Conservation (phyloP, 2,888 invertebrate genomes). For the Argyresthia goedartella region DNA sequence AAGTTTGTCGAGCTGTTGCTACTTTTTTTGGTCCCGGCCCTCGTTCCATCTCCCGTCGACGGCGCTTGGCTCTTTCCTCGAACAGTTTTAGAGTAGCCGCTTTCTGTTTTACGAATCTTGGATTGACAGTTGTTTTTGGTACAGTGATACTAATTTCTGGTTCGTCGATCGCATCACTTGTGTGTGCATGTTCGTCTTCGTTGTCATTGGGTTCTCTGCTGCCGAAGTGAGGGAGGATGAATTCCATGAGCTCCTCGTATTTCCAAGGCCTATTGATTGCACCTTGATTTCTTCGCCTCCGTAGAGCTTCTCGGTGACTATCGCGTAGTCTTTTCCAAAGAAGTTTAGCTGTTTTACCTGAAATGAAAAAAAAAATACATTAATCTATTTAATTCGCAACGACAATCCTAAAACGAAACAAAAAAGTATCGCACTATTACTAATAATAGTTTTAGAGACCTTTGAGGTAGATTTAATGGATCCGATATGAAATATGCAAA, state of each 20-base stretch:
- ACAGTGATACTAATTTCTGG: not conserved
- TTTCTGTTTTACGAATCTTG: not conserved
- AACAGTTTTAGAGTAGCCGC: not conserved
- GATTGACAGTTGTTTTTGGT: not conserved
- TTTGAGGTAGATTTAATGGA: no score
- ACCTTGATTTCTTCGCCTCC: constrained; percentile 12
- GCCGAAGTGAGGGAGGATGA: constrained; percentile 8
- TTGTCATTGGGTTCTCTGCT: not conserved
- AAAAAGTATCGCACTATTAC: no score
- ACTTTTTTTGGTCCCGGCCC: not conserved
- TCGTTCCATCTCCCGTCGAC: not conserved
- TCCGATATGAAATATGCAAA: no score
- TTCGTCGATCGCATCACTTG: not conserved
- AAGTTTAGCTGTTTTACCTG: constrained; percentile 17
- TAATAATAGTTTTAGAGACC: no score
- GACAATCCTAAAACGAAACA: no score
- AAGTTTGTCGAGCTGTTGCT: not conserved
- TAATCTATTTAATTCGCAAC: no score
- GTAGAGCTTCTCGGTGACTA: constrained; percentile 18
- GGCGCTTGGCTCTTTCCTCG: not conserved
- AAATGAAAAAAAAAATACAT: constrained; percentile 6
- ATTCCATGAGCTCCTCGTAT: constrained; percentile 17
- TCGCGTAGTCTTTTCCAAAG: constrained; percentile 18
- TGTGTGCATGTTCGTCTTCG: not conserved
- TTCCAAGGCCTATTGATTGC: constrained; percentile 16